These are phyloP conservation scores for Flexamia atlantica DNA, from an alignment of 2,888 invertebrate genomes.

Conservation along the genomic window DNA sequence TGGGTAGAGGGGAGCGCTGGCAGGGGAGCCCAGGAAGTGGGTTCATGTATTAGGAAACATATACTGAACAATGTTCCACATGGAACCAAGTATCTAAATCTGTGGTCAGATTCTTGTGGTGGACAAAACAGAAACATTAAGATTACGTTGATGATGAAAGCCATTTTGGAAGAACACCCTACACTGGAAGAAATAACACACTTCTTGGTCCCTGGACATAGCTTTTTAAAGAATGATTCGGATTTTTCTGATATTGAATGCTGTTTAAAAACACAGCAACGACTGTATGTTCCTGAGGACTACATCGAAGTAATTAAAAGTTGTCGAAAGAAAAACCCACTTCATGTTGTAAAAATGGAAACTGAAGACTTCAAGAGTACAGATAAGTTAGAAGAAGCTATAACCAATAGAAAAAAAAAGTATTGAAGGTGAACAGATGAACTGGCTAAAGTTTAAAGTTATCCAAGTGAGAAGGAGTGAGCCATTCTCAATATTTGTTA, in stretches of 20 bases:
- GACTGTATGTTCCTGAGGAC: conserved; percentile 44
- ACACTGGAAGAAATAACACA: conserved; percentile 62
- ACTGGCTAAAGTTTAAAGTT: conserved; percentile 48
- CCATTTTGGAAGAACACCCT: conserved; percentile 60
- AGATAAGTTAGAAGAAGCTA: conserved; percentile 42
- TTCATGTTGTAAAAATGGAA: conserved; percentile 62
- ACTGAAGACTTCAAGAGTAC: conserved; percentile 29
- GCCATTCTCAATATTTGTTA: conserved; percentile 41
- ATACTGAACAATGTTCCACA: conserved; percentile 70
- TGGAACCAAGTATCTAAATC: conserved; percentile 67
- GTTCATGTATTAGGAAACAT: no score
- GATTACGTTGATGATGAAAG: conserved; percentile 65
- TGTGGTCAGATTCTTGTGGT: no score
- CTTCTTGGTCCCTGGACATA: conserved; percentile 66
- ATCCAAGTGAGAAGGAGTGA: conserved; percentile 47
- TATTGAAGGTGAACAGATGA: conserved; percentile 23
- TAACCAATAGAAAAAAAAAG: conserved; percentile 48
- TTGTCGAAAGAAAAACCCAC: conserved; percentile 64
- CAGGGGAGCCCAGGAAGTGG: no score
- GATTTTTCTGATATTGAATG: conserved; percentile 68
- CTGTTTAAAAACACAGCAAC: conserved; percentile 62
- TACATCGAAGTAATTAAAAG: conserved; percentile 22
- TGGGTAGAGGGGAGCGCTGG: no score
- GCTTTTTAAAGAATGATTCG: conserved; percentile 65
- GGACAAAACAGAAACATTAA: conserved; percentile 69